phyloP scores from a whole-genome alignment of 2,888 invertebrate genomes.

The Morpho helenor region DNA sequence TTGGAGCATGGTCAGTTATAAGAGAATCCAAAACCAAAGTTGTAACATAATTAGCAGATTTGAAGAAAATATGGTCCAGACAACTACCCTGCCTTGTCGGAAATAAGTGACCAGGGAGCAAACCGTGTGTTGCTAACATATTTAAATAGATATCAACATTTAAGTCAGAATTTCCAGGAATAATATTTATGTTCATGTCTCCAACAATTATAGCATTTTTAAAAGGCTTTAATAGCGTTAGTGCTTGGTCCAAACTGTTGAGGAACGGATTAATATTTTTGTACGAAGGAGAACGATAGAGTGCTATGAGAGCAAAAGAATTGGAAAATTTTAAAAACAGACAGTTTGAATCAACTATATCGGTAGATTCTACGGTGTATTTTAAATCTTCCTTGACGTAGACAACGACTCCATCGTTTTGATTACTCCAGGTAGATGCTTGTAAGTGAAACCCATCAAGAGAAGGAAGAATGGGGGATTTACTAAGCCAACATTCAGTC shows the following conservation, averaged over 20 bases:
- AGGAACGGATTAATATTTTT: neutral
- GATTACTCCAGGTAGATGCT: neutral
- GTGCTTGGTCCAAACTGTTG: neutral
- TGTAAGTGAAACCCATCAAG: constrained; percentile 16
- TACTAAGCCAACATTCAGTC: constrained; percentile 2
- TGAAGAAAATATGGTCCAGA: constrained; percentile 25
- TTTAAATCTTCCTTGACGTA: neutral
- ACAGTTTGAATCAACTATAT: neutral
- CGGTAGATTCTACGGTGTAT: neutral
- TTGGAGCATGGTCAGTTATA: neutral
- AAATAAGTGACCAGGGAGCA: constrained; percentile 16
- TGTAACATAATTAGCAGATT: constrained; percentile 3
- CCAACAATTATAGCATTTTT: neutral
- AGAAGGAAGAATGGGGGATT: constrained; percentile 18
- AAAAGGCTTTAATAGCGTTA: neutral
- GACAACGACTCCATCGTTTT: neutral
- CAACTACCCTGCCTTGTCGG: constrained; percentile 24
- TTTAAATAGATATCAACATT: constrained; percentile 3
- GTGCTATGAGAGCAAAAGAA: neutral
- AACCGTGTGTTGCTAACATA: constrained; percentile 1
- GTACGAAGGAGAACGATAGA: neutral
- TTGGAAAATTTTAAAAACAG: neutral
- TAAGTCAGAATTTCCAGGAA: neutral
- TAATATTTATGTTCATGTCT: neutral
- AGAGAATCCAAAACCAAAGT: constrained; percentile 1